Base-by-base conservation (phyloP, 1,140 invertebrate species). In the Carcinoscorpius rotundicauda region DNA sequence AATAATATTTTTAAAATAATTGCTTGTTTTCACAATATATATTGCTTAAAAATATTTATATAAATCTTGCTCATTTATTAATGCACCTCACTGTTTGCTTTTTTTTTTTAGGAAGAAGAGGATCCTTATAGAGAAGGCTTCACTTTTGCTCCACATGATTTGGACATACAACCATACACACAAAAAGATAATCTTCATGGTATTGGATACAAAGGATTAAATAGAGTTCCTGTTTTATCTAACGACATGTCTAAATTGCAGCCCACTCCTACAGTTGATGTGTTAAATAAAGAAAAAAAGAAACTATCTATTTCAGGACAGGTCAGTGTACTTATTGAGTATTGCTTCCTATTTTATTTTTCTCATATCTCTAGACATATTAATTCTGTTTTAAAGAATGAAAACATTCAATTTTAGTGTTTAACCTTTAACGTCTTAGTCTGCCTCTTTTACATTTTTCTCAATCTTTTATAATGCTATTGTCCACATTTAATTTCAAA, bases 121-220 rank as follows among this genome's bases (percentile, higher is more conserved):
- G 81, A 81, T 65, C 83, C 84, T 59, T 81, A 85, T 51, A 73
- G 74, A 64, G 68, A 75, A 60, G 74, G 65, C 60, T 72, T 75
- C 10, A 83, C 86, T 6, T 91, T 92, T 78, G 89, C 91, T n/a
- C 90, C 91, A 5, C 86, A 89, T 74, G 92, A 95, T 77, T 85
- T 86, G 70, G 84, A 87, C 66, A 82, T 84, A 6, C 82, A 86
- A 68, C 68, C 85, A 5, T 82, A 86, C 64, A 80, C 81, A 52
- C 83, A 86, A 50, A 97, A 97, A 78, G 83, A 84, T 63, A 75
- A 82, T 71, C 68, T 75, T 6, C 77, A 81, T 76, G 82, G 82
- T 0, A 81, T 99, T 57, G 95, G 94, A 3, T 98, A 99, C 73
- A 79, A 78, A n/a, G 92, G 91, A 1, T 75, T 97, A 9, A 60